Evolutionary conservation across 2,113 vertebrate genomes (phyloP).

Genomic region (Orycteropus afer): DNA sequence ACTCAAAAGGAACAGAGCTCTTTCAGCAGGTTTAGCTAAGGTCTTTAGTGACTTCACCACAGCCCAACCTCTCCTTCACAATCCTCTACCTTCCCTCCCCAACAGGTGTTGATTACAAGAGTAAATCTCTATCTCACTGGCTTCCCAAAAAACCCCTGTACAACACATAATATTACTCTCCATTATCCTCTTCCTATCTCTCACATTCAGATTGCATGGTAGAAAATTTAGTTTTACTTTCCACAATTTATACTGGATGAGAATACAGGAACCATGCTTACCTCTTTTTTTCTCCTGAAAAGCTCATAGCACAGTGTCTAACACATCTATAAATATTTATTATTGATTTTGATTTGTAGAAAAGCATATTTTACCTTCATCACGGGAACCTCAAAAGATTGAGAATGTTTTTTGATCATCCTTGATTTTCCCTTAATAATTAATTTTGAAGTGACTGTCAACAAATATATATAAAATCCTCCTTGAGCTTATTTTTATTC

Average conservation of each 20-base stretch:
- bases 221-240: too few relatives aligned
- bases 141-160: neutral
- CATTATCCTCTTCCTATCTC: too few relatives aligned
- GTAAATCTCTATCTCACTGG: fast-evolving
- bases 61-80: neutral
- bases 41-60: neutral
- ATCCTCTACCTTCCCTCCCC: neutral
- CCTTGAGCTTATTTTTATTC: neutral
- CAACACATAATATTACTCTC: neutral
- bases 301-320: too few relatives aligned
- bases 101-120: too few relatives aligned
- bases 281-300: neutral
- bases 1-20: neutral
- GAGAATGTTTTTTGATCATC: neutral
- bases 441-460: neutral
- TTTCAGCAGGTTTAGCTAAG: too few relatives aligned
- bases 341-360: neutral
- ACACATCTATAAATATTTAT: neutral
- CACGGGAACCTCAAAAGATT: neutral
- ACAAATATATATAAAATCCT: neutral
- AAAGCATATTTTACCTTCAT: neutral
- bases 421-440: neutral
- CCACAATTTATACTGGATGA: fast-evolving
- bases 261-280: neutral
- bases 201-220: too few relatives aligned